Evolutionary conservation across 2,113 vertebrate species (phyloP), one percentile per base, ranked within the genome.

Genomic region (Clarias gariepinus): DNA sequence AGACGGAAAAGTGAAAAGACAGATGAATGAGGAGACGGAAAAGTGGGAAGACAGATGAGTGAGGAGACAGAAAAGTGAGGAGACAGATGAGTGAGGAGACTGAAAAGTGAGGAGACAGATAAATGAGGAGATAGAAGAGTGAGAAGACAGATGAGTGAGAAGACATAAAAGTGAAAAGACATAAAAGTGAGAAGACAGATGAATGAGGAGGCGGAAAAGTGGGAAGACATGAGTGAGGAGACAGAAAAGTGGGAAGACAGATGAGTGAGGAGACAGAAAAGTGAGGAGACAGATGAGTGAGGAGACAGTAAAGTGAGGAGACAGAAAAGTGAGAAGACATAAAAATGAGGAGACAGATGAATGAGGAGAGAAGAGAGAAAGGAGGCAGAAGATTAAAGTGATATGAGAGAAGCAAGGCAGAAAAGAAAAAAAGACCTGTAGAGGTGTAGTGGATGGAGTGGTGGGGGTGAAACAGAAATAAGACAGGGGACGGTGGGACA

Each of bases 401-500:
- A 57, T 11, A 76, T 11, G 53, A 58, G 8, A 58, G 28, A 19
- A 33, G 33, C 28, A 58, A 19, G 19, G 3, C 7, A 5, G 6
- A 80, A 60, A 60, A 23, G 2, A 23, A 12, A 23, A 2, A 7
- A 33, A 60, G 25, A 53, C 47, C 16, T 30, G 53, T 23, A 11
- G 30, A 12, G 19, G 18, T 23, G 36, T 28, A 77, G 47, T 1
- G 13, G 25, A 16, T 55, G 25, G 47, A 77, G 25, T n/a, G 25
- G 25, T 55, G 47, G 57, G 19, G 61, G 53, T 30, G 66, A 16
- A 64, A 82, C 78, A 47, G 69, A 23, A 30, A 69, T 73, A 73
- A 74, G 41, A 36, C 79, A 53, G 30, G 78, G 57, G 78, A 80
- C 10, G 30, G 55, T 80, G 78, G 55, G 57, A 23, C 57, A 80